phyloP scores from a whole-genome alignment of 2,888 invertebrate species.

The Teleiodes luculella region DNA sequence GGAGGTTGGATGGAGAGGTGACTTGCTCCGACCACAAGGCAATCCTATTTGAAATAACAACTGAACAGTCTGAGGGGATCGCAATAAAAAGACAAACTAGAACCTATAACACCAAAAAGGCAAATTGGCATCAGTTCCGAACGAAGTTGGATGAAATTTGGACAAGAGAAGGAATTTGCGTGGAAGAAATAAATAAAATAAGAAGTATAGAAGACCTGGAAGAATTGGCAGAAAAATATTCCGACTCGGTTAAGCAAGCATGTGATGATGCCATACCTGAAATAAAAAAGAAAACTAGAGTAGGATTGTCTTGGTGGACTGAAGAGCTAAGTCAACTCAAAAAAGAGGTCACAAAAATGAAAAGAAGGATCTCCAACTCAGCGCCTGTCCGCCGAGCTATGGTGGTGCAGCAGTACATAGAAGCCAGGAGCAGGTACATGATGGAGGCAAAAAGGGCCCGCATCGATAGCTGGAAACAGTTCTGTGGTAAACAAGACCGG shows the following conservation, averaged over 20 bases:
- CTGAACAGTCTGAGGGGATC: too few relatives aligned
- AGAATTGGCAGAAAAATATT: background rate
- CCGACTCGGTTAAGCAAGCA: background rate
- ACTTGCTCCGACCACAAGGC: conserved; percentile 21
- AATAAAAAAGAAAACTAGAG: background rate
- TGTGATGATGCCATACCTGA: background rate
- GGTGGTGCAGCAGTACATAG: too few relatives aligned
- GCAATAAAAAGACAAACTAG: conserved; percentile 8
- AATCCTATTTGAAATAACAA: conserved; percentile 9
- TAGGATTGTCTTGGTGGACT: background rate
- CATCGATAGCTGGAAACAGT: too few relatives aligned
- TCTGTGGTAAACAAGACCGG: too few relatives aligned
- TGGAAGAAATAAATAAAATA: background rate
- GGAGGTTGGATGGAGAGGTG: conserved; percentile 13
- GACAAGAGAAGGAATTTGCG: background rate
- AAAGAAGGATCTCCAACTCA: too few relatives aligned
- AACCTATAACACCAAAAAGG: too few relatives aligned
- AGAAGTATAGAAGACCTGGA: background rate
- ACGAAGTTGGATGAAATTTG: too few relatives aligned
- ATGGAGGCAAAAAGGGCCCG: too few relatives aligned
- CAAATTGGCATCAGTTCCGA: conserved; percentile 16
- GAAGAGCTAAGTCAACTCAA: too few relatives aligned
- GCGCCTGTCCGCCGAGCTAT: too few relatives aligned
- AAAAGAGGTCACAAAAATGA: too few relatives aligned
- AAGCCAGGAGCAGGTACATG: too few relatives aligned